phyloP scores from a whole-genome alignment of 2,888 invertebrate species.

The Thereva unica region DNA sequence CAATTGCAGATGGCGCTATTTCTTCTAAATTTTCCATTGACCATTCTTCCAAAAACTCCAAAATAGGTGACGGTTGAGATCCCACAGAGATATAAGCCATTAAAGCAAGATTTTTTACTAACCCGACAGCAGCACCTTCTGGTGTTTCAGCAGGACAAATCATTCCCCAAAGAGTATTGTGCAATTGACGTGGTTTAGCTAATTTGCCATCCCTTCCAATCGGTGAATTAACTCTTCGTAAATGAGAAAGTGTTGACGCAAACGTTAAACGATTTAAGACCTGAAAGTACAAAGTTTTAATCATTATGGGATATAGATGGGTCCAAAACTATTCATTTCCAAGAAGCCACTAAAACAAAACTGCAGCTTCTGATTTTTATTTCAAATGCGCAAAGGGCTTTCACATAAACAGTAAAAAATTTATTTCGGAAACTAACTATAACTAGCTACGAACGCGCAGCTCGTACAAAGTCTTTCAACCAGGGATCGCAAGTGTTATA shows the following conservation, averaged over 20 bases:
- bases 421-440: too few species aligned
- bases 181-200: slow-evolving; percentile 97
- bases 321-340: not conserved
- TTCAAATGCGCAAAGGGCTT: too few species aligned
- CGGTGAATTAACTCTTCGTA: slow-evolving; percentile 97
- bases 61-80: slow-evolving; percentile 97
- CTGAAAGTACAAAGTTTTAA: slow-evolving; percentile 63
- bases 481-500: too few species aligned
- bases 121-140: slow-evolving; percentile 94
- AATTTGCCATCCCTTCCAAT: slow-evolving; percentile 99
- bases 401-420: not conserved
- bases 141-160: slow-evolving; percentile 99
- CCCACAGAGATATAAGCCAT: slow-evolving; percentile 99
- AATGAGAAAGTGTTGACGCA: slow-evolving; percentile 97
- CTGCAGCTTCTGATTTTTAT: too few species aligned
- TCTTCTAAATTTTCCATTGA: slow-evolving; percentile 99
- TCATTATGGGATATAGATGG: too few species aligned
- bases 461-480: too few species aligned
- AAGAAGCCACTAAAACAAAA: slow-evolving; percentile 59
- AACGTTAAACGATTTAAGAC: slow-evolving; percentile 98
- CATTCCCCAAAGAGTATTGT: slow-evolving; percentile 99
- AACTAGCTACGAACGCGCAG: too few species aligned
- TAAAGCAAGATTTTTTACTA: slow-evolving; percentile 97
- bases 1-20: slow-evolving; percentile 98
- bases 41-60: slow-evolving; percentile 99